Conservation (phyloP, 1,140 invertebrate species). For the Ceratoteleas bidentatus region DNA sequence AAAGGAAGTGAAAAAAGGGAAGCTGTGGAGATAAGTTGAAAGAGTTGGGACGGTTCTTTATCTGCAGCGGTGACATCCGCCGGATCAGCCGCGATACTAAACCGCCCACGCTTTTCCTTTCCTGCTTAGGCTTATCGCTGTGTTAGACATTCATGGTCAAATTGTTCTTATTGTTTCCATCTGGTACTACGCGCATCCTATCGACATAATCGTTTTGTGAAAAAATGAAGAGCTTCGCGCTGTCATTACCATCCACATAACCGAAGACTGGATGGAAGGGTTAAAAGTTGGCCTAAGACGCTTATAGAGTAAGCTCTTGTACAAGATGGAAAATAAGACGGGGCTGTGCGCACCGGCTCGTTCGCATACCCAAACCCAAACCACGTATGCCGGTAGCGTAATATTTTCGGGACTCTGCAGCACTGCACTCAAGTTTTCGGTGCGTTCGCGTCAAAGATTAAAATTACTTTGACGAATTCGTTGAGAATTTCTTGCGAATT, state of each 20-base stretch:
- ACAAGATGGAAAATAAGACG: conserved; percentile 78
- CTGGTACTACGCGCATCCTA: neutral
- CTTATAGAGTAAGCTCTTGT: conserved; percentile 79
- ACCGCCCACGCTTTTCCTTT: conserved; percentile 78
- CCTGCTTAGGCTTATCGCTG: conserved; percentile 70
- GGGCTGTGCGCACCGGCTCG: conserved; percentile 62
- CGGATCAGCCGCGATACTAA: conserved; percentile 79
- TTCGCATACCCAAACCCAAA: conserved; percentile 53
- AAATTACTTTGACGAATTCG: conserved; percentile 80
- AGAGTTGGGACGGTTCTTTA: conserved; percentile 75
- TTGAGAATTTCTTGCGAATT: conserved; percentile 77
- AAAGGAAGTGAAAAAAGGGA: conserved; percentile 51
- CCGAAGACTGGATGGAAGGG: conserved; percentile 70
- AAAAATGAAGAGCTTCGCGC: conserved; percentile 31
- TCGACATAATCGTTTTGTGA: conserved; percentile 22
- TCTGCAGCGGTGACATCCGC: conserved; percentile 78
- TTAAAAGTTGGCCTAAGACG: conserved; percentile 81
- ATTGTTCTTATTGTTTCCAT: conserved; percentile 25
- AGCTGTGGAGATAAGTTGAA: conserved; percentile 75
- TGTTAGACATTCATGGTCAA: conserved; percentile 46
- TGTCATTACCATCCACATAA: conserved; percentile 42
- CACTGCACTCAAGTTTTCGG: conserved; percentile 46
- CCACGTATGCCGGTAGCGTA: conserved; percentile 46
- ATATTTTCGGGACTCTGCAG: conserved; percentile 50
- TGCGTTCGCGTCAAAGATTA: conserved; percentile 76